These are phyloP conservation scores for Synergus japonicus DNA, from an alignment of 2,888 invertebrate species.

Conservation along the genomic window DNA sequence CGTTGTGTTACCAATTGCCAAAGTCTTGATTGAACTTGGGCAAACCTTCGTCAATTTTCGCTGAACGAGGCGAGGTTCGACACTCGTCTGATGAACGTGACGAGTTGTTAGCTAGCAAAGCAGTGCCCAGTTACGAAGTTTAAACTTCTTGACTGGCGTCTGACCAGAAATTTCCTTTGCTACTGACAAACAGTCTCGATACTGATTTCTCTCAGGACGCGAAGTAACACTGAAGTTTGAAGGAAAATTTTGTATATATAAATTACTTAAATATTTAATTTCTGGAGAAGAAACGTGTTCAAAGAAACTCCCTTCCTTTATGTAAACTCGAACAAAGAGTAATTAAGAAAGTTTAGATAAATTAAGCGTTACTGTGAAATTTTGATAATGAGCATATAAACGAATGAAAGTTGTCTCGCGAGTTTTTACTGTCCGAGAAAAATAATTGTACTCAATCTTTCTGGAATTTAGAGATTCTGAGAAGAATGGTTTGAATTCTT, in stretches of 20 bases:
- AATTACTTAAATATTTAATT: too few species aligned
- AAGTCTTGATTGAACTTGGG: constrained; percentile 16
- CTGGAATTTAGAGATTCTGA: constrained; percentile 13
- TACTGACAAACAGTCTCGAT: neutral
- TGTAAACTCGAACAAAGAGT: constrained; percentile 45
- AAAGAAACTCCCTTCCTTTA: constrained; percentile 26
- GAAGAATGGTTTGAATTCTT: constrained; percentile 12
- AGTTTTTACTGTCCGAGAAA: neutral
- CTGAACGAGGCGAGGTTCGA: constrained; percentile 15
- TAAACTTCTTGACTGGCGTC: constrained; percentile 18
- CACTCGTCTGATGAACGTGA: constrained; percentile 27
- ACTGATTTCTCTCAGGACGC: neutral
- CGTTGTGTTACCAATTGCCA: constrained; percentile 15
- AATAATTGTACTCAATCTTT: neutral
- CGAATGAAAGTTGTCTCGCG: neutral
- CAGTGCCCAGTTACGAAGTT: constrained; percentile 15
- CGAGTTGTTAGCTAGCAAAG: neutral
- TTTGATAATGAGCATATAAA: neutral
- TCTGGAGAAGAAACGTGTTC: too few species aligned
- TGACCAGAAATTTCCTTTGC: constrained; percentile 1
- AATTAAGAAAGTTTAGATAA: constrained; percentile 7
- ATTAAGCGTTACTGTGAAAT: neutral
- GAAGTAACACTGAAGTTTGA: too few species aligned
- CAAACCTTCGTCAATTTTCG: constrained; percentile 17
- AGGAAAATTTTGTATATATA: too few species aligned